phyloP scores from a whole-genome alignment of 35 echinoderm and acorn worm genomes.

The Apostichopus parvimensis region DNA sequence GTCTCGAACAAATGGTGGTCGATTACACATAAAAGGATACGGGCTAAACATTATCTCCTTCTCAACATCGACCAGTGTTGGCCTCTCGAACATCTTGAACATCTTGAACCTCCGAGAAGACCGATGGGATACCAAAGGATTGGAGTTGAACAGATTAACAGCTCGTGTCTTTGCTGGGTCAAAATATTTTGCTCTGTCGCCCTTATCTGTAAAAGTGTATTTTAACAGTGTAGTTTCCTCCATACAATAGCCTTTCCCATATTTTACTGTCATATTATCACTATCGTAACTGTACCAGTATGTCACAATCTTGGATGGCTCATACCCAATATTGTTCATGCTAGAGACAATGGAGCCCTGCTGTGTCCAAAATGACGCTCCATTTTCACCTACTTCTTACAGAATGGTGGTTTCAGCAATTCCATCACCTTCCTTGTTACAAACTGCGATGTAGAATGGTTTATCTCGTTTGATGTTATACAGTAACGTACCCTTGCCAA shows the following conservation, averaged over 20 bases:
- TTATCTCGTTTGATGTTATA: conserved; percentile 20
- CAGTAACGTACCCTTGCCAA: conserved; percentile 52
- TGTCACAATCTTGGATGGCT: neutral
- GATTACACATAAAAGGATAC: too few species aligned
- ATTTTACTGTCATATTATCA: conserved; percentile 50
- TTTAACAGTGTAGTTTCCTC: conserved; percentile 50
- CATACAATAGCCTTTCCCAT: conserved; percentile 61
- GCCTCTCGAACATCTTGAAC: too few species aligned
- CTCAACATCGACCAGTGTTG: too few species aligned
- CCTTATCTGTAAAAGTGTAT: neutral
- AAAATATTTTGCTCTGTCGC: too few species aligned
- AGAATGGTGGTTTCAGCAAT: neutral
- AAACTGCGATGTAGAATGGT: conserved; percentile 34
- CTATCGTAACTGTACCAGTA: conserved; percentile 68
- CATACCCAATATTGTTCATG: neutral
- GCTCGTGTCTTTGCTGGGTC: too few species aligned
- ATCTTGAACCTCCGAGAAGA: too few species aligned
- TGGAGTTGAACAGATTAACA: too few species aligned
- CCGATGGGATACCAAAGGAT: too few species aligned
- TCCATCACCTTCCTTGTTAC: neutral
- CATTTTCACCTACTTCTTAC: neutral
- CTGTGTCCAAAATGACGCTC: neutral
- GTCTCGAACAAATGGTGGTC: conserved; percentile 16
- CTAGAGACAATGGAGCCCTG: neutral
- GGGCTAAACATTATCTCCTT: too few species aligned